Evolutionary conservation across 2,888 invertebrate species (phyloP), one percentile per base, ranked within the genome.

Genomic region (Morpho achilles): DNA sequence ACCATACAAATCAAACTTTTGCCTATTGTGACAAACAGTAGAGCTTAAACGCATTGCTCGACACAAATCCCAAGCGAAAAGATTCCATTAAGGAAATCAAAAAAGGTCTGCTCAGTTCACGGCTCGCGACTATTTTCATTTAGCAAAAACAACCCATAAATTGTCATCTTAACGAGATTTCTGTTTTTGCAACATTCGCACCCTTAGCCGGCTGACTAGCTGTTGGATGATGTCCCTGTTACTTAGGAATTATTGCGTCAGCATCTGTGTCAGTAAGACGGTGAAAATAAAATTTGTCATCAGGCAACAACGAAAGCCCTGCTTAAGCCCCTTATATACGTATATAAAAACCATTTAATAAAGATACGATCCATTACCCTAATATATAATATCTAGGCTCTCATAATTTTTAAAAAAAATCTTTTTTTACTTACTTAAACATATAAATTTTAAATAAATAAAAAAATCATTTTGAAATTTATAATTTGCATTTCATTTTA

Each of bases 131-230:
- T 88, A 88, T 89, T 89, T 89, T 90, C 89, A 90, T 89, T 90
- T 89, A 90, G 89, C 88, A 90, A 90, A 90, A 90, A 89, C 90
- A 90, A 87, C 81, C 90, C 88, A 90, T 90, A 90, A 90, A 90
- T 90, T 90, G 90, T 89, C 90, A 90, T 89, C 89, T 87, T 88
- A 89, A 90, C 88, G 85, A 90, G 87, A 88, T 90, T 88, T 88
- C 82, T 86, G 88, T 87, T 89, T 89, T 88, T 87, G 87, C 84
- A 80, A 77, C 74, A 80, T 88, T 87, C 85, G 83, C 86, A 84
- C 85, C 83, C 86, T 76, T 76, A 76, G 78, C 74, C 59, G 53
- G 23, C 50, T 53, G 56, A 59, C 59, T 57, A 59, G 62, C 60
- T 54, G 74, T 79, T 77, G 62, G 71, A 74, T 79, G 75, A 76